These are phyloP conservation scores for Latheticus oryzae DNA, from an alignment of 2,888 invertebrate species.

Conservation along the genomic window DNA sequence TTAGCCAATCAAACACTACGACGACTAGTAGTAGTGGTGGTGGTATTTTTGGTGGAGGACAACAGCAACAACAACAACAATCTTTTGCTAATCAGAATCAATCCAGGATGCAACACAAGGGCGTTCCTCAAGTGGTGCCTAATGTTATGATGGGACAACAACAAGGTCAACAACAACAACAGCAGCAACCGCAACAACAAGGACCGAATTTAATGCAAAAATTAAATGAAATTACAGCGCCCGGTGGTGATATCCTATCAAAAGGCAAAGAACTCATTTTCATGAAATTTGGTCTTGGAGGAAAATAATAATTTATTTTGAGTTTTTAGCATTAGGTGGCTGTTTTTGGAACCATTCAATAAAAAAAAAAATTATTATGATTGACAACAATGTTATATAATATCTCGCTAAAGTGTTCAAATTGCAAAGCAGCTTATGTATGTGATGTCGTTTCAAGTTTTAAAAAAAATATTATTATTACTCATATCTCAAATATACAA, in stretches of 20 bases:
- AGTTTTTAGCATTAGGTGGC: conserved; percentile 42
- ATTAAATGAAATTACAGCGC: conserved; percentile 88
- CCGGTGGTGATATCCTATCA: conserved; percentile 90
- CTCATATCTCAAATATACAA: conserved; percentile 54
- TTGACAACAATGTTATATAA: conserved; percentile 17
- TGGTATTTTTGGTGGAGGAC: conserved; percentile 36
- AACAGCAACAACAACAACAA: conserved; percentile 51
- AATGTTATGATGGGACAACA: conserved; percentile 60
- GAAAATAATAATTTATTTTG: conserved; percentile 62
- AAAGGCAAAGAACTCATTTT: conserved; percentile 95
- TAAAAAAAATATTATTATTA: conserved; percentile 38
- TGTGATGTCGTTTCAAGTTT: conserved; percentile 39
- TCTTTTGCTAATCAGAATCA: conserved; percentile 54
- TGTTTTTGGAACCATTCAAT: conserved; percentile 52
- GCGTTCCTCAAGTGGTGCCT: conserved; percentile 68
- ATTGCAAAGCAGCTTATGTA: conserved; percentile 41
- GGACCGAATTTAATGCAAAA: conserved; percentile 88
- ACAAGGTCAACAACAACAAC: conserved; percentile 62
- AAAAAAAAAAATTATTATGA: conserved; percentile 12
- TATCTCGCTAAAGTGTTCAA: conserved; percentile 56
- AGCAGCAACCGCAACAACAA: conserved; percentile 64
- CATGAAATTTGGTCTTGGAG: conserved; percentile 92
- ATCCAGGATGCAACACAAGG: conserved; percentile 64
- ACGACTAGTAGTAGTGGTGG: conserved; percentile 8
- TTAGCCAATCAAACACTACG: conserved; percentile 43